These are phyloP conservation scores for Gavia stellata DNA, from an alignment of 2,113 vertebrate species.

Conservation along the genomic window DNA sequence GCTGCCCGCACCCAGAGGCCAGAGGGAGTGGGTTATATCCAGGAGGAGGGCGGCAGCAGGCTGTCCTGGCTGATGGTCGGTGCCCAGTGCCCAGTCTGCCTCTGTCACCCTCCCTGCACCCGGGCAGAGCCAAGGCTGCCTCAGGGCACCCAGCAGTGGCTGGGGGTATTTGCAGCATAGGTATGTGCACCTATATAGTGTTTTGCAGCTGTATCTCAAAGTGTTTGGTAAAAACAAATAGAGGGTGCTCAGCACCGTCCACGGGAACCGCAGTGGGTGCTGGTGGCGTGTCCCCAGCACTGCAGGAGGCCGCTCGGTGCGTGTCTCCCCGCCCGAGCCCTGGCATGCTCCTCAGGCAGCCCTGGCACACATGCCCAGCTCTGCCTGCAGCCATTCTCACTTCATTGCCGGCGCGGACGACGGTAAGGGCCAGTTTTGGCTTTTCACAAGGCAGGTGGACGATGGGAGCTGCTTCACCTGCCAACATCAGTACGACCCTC, in stretches of 20 bases:
- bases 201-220: not conserved
- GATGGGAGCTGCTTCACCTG: not conserved
- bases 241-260: not conserved
- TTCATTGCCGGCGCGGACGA: fast-evolving
- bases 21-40: not conserved
- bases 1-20: fast-evolving
- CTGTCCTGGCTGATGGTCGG: not conserved
- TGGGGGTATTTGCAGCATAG: not conserved
- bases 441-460: not conserved
- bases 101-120: fast-evolving
- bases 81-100: not conserved
- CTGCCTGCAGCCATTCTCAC: fast-evolving
- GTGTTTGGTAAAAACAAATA: not conserved
- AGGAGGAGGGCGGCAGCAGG: not conserved
- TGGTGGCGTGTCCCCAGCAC: not conserved
- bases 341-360: not conserved
- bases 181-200: too few relatives aligned
- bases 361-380: not conserved
- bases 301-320: fast-evolving
- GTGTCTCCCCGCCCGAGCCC: fast-evolving
- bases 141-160: fast-evolving
- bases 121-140: fast-evolving
- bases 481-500: not conserved
- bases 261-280: not conserved
- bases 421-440: not conserved